Evolutionary conservation across 2,113 vertebrate genomes (phyloP).

Genomic region (Microcebus lehilahytsara): DNA sequence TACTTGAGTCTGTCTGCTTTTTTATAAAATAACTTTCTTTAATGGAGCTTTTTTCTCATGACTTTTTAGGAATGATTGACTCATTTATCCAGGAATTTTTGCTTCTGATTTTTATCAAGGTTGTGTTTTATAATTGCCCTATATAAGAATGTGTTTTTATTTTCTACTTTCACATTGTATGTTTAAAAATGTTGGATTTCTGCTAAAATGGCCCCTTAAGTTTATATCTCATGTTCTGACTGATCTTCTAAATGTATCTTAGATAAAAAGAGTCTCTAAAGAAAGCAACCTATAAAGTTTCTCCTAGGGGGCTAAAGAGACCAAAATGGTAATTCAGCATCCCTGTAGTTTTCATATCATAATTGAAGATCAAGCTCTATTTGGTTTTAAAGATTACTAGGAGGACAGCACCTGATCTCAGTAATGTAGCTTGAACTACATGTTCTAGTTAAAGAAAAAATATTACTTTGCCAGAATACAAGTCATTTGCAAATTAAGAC

Average conservation of each 20-base stretch:
- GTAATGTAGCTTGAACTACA: not conserved
- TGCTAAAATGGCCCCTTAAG: not conserved
- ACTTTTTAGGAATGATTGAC: constrained; percentile 11
- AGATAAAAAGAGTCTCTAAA: not conserved
- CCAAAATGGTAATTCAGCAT: not conserved
- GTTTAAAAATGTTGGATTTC: constrained; percentile 7
- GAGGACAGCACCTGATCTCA: not conserved
- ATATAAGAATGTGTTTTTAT: not conserved
- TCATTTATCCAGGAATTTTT: constrained; percentile 36
- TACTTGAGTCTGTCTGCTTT: not conserved
- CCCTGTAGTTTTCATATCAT: not conserved
- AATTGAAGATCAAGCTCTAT: not conserved
- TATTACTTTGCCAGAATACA: constrained; percentile 2
- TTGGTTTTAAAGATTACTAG: constrained; percentile 11
- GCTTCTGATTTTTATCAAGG: not conserved
- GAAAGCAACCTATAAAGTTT: constrained; percentile 8
- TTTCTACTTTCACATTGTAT: not conserved
- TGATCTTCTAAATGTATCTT: not conserved
- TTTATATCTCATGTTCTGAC: not conserved
- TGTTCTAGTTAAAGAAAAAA: constrained; percentile 16
- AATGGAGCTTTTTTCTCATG: constrained; percentile 2
- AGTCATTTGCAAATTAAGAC: not conserved
- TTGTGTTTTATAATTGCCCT: constrained; percentile 10
- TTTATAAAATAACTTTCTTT: constrained; percentile 21
- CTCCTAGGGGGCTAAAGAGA: not conserved